phyloP scores from a whole-genome alignment of 2,113 vertebrate species.

The Acrocephalus arundinaceus region DNA sequence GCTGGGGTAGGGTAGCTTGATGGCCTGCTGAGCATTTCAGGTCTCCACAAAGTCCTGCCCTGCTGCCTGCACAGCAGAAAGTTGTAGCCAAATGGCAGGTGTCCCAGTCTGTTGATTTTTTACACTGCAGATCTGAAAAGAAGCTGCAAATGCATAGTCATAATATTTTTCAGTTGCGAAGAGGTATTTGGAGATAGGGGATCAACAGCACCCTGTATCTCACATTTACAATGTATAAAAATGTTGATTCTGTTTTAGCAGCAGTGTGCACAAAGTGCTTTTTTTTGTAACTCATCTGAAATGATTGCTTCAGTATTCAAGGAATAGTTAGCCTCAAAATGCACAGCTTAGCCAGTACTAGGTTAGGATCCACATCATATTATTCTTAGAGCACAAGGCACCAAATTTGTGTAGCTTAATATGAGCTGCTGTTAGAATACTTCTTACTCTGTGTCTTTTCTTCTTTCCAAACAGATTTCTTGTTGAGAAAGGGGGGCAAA shows the following conservation, averaged over 20 bases:
- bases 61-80: not conserved
- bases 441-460: not conserved
- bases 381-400: not conserved
- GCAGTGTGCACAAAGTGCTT: no score
- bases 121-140: not conserved
- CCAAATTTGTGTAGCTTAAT: not conserved
- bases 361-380: not conserved
- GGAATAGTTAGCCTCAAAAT: not conserved
- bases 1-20: not conserved
- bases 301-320: not conserved
- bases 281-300: not conserved
- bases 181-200: not conserved
- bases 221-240: not conserved
- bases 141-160: not conserved
- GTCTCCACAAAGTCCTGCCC: fast-evolving
- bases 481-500: not conserved
- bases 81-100: fast-evolving
- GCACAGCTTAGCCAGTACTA: not conserved
- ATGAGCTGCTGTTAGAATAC: not conserved
- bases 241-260: not conserved
- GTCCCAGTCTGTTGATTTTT: not conserved
- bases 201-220: not conserved
- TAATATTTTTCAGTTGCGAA: not conserved
- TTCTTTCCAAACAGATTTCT: not conserved
- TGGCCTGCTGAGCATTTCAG: not conserved